phyloP scores from a whole-genome alignment of 2,797 vertebrate species.

The Neosilurus mollespiculum region DNA sequence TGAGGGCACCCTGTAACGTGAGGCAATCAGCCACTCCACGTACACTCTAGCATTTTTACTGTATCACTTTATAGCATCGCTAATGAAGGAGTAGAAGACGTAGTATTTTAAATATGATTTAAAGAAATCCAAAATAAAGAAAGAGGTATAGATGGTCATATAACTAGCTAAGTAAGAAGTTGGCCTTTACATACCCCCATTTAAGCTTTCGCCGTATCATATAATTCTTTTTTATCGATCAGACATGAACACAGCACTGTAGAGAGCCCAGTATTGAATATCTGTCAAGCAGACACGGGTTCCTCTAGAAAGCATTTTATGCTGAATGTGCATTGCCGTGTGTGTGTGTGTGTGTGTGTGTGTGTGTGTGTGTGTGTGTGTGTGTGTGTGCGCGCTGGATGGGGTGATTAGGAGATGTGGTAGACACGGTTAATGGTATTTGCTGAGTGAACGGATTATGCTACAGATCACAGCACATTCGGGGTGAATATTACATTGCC shows the following conservation, averaged over 20 bases:
- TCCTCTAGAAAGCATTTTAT: conserved; percentile 42
- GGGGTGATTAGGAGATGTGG: background rate
- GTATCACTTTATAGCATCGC: background rate
- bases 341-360: background rate
- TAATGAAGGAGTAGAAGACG: background rate
- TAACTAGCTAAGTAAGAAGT: background rate
- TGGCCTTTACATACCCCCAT: background rate
- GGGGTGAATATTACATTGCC: conserved; percentile 45
- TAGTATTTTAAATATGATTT: background rate
- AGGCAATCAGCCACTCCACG: no score
- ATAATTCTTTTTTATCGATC: conserved; percentile 36
- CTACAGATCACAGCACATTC: conserved; percentile 33
- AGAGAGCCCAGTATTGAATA: conserved; percentile 42
- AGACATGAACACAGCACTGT: conserved; percentile 11
- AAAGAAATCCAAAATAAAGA: background rate
- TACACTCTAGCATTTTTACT: no score
- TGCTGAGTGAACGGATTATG: conserved; percentile 44
- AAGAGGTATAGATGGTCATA: background rate
- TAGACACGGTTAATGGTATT: conserved; percentile 43
- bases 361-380: background rate
- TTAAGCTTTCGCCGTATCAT: background rate
- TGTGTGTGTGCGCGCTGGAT: conserved; percentile 3
- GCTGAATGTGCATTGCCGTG: conserved; percentile 30
- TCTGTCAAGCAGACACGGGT: conserved; percentile 23
- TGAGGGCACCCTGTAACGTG: no score